Base-by-base conservation (phyloP, 2,113 vertebrate species). In the Aptenodytes patagonicus region DNA sequence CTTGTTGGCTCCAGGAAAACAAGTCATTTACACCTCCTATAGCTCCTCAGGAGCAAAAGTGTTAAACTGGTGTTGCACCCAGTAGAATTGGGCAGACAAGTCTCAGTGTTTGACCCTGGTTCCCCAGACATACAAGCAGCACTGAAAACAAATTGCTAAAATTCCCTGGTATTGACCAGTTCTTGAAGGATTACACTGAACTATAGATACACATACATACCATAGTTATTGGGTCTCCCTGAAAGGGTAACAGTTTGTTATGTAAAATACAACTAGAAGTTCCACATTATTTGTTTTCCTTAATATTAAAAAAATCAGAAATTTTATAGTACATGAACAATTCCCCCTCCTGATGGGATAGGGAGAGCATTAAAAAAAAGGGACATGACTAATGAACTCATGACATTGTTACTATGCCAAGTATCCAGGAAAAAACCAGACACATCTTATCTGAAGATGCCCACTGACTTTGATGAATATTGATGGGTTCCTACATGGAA, bases 21-120 rank as follows among this genome's bases (percentile, higher is more conserved):
- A 71, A 40, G 8, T 40, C 0, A 32, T 68, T 83, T 69, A 46
- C 10, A n/a, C 4, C 11, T 71, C 12, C 6, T 28, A 7, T 1
- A 85, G 21, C 11, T 55, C 16, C 49, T 25, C 9, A 54, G 3
- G 17, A n/a, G 21, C 18, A 85, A 22, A 87, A 68, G 17, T 3
- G 9, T 38, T 77, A 68, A 42, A 68, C 7, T 40, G 10, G 24
- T 38, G 26, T 9, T 60, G 28, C 11, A 26, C 14, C 24, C 20
- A 18, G 7, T 7, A 47, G 49, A 84, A 65, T 0, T 8, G 10
- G 36, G 8, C 29, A 36, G 52, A 58, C 8, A 16, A 20, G 2
- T 12, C 42, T 32, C 62, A 19, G 18, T 40, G 36, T 52, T 26
- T 61, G 20, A 52, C 7, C 2, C 7, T 32, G 6, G 9, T 24